Base-by-base conservation (phyloP, 1,140 invertebrate genomes). In the Bombus difficillimus region DNA sequence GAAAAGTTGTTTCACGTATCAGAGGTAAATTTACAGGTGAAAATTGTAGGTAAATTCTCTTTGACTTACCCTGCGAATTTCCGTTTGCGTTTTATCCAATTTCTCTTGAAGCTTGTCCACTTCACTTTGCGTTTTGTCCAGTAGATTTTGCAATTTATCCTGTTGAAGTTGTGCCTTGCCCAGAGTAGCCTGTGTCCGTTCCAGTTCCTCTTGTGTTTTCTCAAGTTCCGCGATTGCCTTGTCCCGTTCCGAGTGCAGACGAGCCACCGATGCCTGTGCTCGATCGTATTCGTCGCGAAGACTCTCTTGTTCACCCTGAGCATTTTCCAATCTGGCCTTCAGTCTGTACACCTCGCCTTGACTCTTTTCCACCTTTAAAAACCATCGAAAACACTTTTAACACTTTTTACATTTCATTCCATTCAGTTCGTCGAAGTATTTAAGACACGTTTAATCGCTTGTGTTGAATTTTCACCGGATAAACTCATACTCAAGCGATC, bases 291-390 rank as follows among this genome's bases (percentile, higher is more conserved):
- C 98, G 92, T 99, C 98, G 76, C 98, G 97, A 77, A 99, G 95
- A 93, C 97, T 98, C 91, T 99, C 98, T 92, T 98, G 98, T 95
- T 99, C 98, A 79, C 97, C 97, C 95, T 99, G 98, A 92, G 98
- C 98, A 95, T 99, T 99, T 96, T 99, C 98, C 91, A 99, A 95
- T 93, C 98, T 97, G 25, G 98, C 98, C 95, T 99, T 99, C 83
- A 99, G 96, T 92, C 98, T 96, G 93, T 99, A 99, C 25, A 99
- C 98, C 94, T 99, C 98, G 77, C 98, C 98, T 94, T 99, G 98
- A 75, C 98, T 98, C 95, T 99, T 98, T 94, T 95, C 94, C 73
- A 94, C 94, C 94, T 95, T 77, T 5, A 5, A n/a, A 12, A 41
- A 62, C 2, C 25, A 47, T 32, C 15, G 43, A 62, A 37, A 47